Evolutionary conservation across 2,888 invertebrate species (phyloP).

Genomic region (Epistrophe eligans): DNA sequence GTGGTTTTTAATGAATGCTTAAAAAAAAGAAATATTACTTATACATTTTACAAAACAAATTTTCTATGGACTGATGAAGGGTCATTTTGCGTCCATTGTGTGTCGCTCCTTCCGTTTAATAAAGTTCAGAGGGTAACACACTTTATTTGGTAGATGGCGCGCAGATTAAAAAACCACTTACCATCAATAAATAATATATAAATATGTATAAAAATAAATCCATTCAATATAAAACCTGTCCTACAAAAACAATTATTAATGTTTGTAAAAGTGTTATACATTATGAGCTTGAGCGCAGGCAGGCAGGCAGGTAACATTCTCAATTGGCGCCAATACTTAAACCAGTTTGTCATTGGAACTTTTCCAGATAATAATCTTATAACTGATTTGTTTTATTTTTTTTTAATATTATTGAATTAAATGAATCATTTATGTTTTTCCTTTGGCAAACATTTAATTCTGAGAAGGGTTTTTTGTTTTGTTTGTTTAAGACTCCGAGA

Average conservation of each 20-base stretch:
- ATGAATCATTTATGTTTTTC: conserved; percentile 21
- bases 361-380: conserved; percentile 11
- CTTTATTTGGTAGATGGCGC: not conserved
- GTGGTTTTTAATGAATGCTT: no score
- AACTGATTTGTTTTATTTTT: not conserved
- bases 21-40: no score
- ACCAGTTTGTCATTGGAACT: conserved; percentile 14
- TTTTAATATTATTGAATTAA: not conserved
- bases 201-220: not conserved
- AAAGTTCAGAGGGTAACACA: conserved; percentile 37
- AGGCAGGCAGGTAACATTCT: not conserved
- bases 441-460: not conserved
- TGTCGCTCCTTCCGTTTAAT: not conserved
- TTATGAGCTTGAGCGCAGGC: not conserved
- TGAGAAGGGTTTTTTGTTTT: not conserved
- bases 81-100: not conserved
- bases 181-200: conserved; percentile 21
- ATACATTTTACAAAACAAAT: no score
- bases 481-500: not conserved
- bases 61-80: no score
- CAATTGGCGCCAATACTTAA: conserved; percentile 29
- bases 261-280: not conserved
- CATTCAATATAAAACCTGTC: conserved; percentile 24
- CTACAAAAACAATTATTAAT: conserved; percentile 2
- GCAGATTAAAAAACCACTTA: not conserved